Evolutionary conservation across 2,888 invertebrate species (phyloP).

Genomic region (Troglohyphantes excavatus): DNA sequence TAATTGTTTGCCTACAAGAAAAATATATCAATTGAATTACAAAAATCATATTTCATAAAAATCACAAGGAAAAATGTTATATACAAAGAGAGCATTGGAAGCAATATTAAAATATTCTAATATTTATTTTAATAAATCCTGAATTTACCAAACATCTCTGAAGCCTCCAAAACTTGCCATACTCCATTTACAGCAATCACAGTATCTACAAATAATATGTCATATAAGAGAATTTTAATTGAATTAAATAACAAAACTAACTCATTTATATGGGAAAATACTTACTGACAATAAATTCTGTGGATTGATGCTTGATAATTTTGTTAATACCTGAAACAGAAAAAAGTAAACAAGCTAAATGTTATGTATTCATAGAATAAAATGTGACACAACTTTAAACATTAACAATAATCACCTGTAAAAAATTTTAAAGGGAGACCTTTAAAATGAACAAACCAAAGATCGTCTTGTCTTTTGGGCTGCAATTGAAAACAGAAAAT

Average conservation of each 20-base stretch:
- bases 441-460: slow-evolving; percentile 72
- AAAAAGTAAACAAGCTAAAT: too few species aligned
- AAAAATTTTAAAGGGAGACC: slow-evolving; percentile 60
- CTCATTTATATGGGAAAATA: slow-evolving; percentile 25
- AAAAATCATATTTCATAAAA: background rate
- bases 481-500: slow-evolving; percentile 39
- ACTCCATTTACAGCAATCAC: slow-evolving; percentile 89
- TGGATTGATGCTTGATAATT: slow-evolving; percentile 52
- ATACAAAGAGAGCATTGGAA: background rate
- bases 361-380: too few species aligned
- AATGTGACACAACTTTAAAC: background rate
- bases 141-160: slow-evolving; percentile 84
- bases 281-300: slow-evolving; percentile 71
- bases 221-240: background rate
- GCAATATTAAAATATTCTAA: background rate
- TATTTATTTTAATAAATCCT: background rate
- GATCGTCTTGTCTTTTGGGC: slow-evolving; percentile 74
- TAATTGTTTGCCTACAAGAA: slow-evolving; percentile 21
- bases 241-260: background rate
- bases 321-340: slow-evolving; percentile 80
- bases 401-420: slow-evolving; percentile 39
- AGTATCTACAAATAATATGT: slow-evolving; percentile 85
- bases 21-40: background rate
- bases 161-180: slow-evolving; percentile 88
- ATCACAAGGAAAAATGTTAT: background rate